Conservation (phyloP, 1,140 invertebrate genomes). For the Agrypnia vestita region DNA sequence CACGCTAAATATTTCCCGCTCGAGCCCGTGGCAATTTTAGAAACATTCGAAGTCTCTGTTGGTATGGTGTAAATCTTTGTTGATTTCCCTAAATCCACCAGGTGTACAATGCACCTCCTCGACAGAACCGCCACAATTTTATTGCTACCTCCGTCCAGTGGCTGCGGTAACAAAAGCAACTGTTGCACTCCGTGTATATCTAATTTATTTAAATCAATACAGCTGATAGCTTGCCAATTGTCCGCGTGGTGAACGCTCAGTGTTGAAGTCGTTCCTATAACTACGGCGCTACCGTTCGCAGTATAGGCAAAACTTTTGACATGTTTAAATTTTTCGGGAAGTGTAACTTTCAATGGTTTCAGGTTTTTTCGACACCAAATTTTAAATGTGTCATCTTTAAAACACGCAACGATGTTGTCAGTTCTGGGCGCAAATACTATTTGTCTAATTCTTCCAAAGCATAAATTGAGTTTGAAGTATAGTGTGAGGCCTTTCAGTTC, state of each 20-base stretch:
- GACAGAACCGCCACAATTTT: conserved; percentile 75
- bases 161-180: conserved; percentile 74
- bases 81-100: conserved; percentile 73
- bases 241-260: conserved; percentile 75
- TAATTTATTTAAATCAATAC: conserved; percentile 70
- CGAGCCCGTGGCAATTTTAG: conserved; percentile 71
- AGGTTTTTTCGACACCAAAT: conserved; percentile 77
- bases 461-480: conserved; percentile 74
- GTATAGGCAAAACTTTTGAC: conserved; percentile 74
- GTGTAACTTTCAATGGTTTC: conserved; percentile 73
- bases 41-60: conserved; percentile 69
- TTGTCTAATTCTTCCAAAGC: conserved; percentile 75
- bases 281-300: conserved; percentile 78
- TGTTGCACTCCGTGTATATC: conserved; percentile 72
- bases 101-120: conserved; percentile 72
- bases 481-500: conserved; percentile 74
- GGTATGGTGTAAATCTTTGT: conserved; percentile 68
- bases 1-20: conserved; percentile 75
- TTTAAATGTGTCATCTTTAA: conserved; percentile 79
- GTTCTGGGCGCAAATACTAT: conserved; percentile 75
- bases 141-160: conserved; percentile 78
- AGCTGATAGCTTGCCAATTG: conserved; percentile 74
- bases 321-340: conserved; percentile 71
- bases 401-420: conserved; percentile 76
- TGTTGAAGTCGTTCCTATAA: conserved; percentile 73